Percentiles rank a stretch among this genome's conserved stretches.
Evolutionary conservation across 1,140 invertebrate genomes (phyloP).

Genomic region (Sitobion miscanthi): DNA sequence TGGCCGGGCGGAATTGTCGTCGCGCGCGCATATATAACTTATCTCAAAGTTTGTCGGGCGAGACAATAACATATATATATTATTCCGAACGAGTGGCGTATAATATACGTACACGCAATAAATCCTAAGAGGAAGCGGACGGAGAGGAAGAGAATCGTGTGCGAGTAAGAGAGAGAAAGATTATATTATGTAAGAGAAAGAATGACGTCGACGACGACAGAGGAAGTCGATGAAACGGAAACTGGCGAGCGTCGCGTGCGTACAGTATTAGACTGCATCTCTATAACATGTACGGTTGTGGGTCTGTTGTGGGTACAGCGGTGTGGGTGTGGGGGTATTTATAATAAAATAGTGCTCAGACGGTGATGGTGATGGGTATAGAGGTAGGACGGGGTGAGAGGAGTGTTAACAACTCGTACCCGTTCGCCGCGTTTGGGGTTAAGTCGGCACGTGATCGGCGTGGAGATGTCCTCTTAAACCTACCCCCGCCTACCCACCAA

Average conservation of each 20-base stretch:
- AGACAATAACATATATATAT: not conserved
- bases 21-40: not conserved
- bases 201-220: not conserved
- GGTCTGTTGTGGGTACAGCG: not conserved
- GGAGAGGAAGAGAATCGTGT: not conserved
- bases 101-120: not conserved
- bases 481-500: not conserved
- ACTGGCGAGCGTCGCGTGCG: not conserved
- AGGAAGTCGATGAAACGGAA: constrained; percentile 54
- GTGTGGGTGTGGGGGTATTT: not conserved
- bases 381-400: not conserved
- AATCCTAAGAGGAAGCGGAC: constrained; percentile 4
- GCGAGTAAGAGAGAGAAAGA: not conserved
- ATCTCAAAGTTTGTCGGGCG: not conserved
- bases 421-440: constrained; percentile 46
- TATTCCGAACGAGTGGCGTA: not conserved
- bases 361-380: not conserved
- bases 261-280: not conserved
- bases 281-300: not conserved
- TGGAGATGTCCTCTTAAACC: constrained; percentile 45
- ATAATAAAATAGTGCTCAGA: constrained; percentile 6
- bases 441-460: constrained; percentile 56
- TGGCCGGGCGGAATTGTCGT: not conserved
- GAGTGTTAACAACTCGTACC: constrained; percentile 47
- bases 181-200: not conserved